Evolutionary conservation across 23 tunicate species (phyloP).

Genomic region (Halocynthia aurantium): DNA sequence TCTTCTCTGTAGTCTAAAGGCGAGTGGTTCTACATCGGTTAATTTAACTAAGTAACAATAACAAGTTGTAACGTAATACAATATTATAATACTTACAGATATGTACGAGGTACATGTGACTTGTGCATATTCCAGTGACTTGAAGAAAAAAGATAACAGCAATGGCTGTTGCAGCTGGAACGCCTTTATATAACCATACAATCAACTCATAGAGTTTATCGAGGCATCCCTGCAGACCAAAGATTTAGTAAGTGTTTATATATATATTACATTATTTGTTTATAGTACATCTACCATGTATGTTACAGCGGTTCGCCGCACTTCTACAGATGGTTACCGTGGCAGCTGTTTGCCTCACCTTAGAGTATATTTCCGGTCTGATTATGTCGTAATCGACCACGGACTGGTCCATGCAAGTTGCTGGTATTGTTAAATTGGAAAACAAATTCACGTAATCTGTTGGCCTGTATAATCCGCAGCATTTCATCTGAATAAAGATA

Average conservation of each 20-base stretch:
- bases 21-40: neutral
- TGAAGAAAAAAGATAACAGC: conserved; percentile 40
- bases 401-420: conserved; percentile 35
- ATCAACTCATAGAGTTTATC: conserved; percentile 28
- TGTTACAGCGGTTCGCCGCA: neutral
- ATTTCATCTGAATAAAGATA: conserved; percentile 30
- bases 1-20: neutral
- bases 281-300: neutral
- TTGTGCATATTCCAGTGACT: conserved; percentile 24
- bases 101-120: conserved; percentile 39
- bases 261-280: neutral
- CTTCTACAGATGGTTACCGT: neutral
- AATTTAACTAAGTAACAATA: neutral
- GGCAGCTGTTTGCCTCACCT: conserved; percentile 7
- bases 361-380: conserved; percentile 29
- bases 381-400: conserved; percentile 17
- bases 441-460: conserved; percentile 24
- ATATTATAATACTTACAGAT: conserved; percentile 35
- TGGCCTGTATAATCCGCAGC: conserved; percentile 55
- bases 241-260: neutral
- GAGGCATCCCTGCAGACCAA: conserved; percentile 52
- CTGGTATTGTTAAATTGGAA: conserved; percentile 20
- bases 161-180: conserved; percentile 54
- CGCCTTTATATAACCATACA: conserved; percentile 36
- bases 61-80: neutral